These are phyloP conservation scores for Latrodectus hesperus DNA, from an alignment of 2,888 invertebrate genomes.

Conservation along the genomic window DNA sequence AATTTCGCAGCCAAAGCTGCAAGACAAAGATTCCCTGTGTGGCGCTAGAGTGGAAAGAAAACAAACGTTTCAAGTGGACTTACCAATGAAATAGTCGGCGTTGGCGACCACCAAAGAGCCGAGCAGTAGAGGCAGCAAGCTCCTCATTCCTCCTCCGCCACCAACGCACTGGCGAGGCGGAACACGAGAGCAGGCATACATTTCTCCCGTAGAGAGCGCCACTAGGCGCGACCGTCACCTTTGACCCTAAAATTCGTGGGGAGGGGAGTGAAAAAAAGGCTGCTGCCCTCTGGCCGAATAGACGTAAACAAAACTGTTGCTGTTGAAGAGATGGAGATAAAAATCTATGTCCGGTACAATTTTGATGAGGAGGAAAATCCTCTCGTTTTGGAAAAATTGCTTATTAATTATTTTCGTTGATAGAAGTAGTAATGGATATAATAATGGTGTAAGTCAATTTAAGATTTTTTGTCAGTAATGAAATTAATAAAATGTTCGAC, in stretches of 20 bases:
- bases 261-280: neutral
- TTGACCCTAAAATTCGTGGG: neutral
- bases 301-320: neutral
- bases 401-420: no score
- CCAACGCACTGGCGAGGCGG: constrained; percentile 43
- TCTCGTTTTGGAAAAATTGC: no score
- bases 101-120: constrained; percentile 7
- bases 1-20: neutral
- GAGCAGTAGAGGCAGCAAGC: constrained; percentile 20
- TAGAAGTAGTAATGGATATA: no score
- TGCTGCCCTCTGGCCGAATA: neutral
- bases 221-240: constrained; percentile 24
- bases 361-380: no score
- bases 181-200: neutral
- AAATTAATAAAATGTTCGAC: no score
- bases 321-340: neutral
- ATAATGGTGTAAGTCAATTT: no score
- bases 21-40: neutral
- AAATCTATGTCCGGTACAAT: no score
- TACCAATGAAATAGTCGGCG: constrained; percentile 58
- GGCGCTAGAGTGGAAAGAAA: neutral
- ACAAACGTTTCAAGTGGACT: constrained; percentile 22
- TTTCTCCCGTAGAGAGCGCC: constrained; percentile 1
- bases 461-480: no score
- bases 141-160: constrained; percentile 61